Evolutionary conservation across 1,140 invertebrate genomes (phyloP).

Genomic region (Drosophila bocqueti): DNA sequence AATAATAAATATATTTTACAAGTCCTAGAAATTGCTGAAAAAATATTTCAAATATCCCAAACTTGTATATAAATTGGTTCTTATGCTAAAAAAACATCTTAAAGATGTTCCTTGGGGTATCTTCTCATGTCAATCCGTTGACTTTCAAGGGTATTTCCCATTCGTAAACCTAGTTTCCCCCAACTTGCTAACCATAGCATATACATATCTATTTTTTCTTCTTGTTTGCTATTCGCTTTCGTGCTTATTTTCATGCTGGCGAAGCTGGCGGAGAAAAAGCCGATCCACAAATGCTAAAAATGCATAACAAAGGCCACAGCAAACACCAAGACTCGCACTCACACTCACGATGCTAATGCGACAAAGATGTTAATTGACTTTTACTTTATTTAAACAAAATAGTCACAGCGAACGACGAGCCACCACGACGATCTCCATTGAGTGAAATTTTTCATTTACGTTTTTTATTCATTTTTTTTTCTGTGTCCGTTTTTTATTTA

Average conservation of each 20-base stretch:
- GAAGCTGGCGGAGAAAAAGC: constrained; percentile 17
- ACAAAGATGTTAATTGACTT: constrained; percentile 84
- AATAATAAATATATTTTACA: neutral
- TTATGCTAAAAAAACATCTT: neutral
- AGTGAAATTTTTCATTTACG: constrained; percentile 65
- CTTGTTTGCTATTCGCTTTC: constrained; percentile 28
- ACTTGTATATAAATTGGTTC: neutral
- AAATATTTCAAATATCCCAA: neutral
- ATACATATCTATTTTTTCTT: constrained; percentile 11
- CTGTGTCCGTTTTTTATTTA: neutral
- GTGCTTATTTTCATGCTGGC: constrained; percentile 46
- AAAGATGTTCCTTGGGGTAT: neutral
- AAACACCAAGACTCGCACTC: constrained; percentile 39
- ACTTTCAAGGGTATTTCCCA: neutral
- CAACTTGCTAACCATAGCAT: constrained; percentile 6
- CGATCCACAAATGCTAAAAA: constrained; percentile 50
- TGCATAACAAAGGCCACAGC: constrained; percentile 67
- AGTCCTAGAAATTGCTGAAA: neutral
- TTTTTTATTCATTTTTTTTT: constrained; percentile 16
- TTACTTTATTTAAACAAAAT: constrained; percentile 81
- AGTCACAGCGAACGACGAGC: constrained; percentile 48
- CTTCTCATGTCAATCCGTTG: neutral
- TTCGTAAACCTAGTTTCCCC: constrained; percentile 7
- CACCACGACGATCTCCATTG: constrained; percentile 38
- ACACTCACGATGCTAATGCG: constrained; percentile 64